Conservation (phyloP, 2,113 vertebrate genomes). For the Tyrannus savana region DNA sequence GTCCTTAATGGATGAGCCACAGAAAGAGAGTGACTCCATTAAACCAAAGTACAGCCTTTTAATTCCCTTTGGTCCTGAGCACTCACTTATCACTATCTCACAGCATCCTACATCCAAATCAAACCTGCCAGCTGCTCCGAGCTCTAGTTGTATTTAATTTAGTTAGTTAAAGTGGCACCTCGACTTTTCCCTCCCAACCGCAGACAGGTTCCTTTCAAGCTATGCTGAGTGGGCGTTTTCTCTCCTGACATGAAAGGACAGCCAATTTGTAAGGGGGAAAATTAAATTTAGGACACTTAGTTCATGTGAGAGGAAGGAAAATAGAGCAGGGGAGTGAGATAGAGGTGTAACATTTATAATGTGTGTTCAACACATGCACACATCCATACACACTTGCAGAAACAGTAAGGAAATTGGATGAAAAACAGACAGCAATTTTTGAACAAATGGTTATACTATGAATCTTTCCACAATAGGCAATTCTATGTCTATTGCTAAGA, state of each 20-base stretch:
- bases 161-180: conserved; percentile 51
- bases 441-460: background rate
- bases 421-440: background rate
- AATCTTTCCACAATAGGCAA: background rate
- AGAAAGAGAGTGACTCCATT: conserved; percentile 56
- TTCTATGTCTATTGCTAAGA: background rate
- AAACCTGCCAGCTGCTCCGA: conserved; percentile 68
- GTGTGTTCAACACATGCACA: background rate
- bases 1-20: conserved; percentile 34
- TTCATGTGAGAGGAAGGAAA: conserved; percentile 17
- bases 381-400: background rate
- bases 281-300: conserved; percentile 65
- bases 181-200: background rate
- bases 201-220: conserved; percentile 60
- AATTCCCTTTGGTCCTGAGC: conserved; percentile 57
- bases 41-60: conserved; percentile 60
- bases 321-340: background rate
- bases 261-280: conserved; percentile 53
- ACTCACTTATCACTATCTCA: conserved; percentile 67
- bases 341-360: background rate
- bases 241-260: conserved; percentile 67
- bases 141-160: conserved; percentile 62
- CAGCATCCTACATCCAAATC: conserved; percentile 67
- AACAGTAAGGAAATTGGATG: background rate
- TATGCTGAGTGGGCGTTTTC: conserved; percentile 62